Evolutionary conservation across 2,888 invertebrate genomes (phyloP).

Genomic region (Cosmorhoe ocellata): DNA sequence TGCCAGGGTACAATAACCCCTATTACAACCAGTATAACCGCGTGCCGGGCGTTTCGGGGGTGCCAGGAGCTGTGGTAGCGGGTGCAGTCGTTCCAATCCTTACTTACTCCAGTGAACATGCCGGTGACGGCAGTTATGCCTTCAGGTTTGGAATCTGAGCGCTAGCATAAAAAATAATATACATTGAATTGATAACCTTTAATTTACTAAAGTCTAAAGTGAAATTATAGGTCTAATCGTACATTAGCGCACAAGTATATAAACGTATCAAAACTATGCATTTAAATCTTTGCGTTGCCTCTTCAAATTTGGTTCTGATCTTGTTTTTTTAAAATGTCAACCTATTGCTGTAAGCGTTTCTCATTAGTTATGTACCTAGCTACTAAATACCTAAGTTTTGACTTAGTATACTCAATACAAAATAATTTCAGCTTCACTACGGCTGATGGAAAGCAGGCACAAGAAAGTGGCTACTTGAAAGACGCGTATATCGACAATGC

Average conservation of each 20-base stretch:
- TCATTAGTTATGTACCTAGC: no score
- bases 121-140: constrained; percentile 84
- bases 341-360: no score
- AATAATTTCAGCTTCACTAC: constrained; percentile 84
- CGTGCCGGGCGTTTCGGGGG: constrained; percentile 48
- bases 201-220: no score
- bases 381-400: no score
- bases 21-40: constrained; percentile 53
- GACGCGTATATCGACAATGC: constrained; percentile 85
- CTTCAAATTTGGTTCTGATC: no score
- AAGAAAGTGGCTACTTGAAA: constrained; percentile 89
- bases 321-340: no score
- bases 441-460: constrained; percentile 90
- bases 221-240: no score
- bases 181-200: no score
- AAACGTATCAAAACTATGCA: no score
- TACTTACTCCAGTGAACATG: constrained; percentile 78
- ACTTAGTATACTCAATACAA: not conserved
- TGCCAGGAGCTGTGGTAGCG: constrained; percentile 54
- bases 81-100: constrained; percentile 74
- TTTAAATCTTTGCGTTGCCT: no score
- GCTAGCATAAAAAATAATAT: no score
- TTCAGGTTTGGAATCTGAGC: constrained; percentile 60
- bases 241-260: no score
- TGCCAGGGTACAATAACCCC: constrained; percentile 43